Base-by-base conservation (phyloP, 2,888 invertebrate genomes). In the Platycnemis pennipes region DNA sequence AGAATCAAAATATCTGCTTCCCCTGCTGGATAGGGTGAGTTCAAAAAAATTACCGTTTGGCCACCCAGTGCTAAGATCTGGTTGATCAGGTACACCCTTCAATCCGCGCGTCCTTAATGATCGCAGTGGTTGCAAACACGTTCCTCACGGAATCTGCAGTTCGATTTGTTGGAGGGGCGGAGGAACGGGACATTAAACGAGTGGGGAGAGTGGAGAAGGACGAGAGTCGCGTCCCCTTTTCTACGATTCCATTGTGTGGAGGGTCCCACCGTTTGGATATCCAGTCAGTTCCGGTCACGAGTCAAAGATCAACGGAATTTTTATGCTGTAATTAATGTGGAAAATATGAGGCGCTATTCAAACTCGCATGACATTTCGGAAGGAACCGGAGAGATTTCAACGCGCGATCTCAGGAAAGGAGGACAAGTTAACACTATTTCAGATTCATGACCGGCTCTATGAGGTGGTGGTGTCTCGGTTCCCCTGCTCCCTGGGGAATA, bases 231-330 rank as follows among this genome's bases (percentile, higher is more conserved):
- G 77, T 77, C 77, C 77, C 77, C 77, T 37, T 37, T 77, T 77
- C 77, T 77, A 77, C 77, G 77, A 77, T 77, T 77, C 77, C 63
- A 44, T 91, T 91, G 91, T 91, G 56, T 37, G 2, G 63, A 26
- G n/a, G 31, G 45, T 44, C 63, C 63, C 63, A 42, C 91, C 63
- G 69, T 91, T 91, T 91, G 91, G 63, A 91, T 91, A 91, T 63
- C 63, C 91, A 91, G 91, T 91, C 91, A 44, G 63, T 26, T 42
- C 44, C 63, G 56, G 91, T 91, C 91, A 44, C 91, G 91, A 91
- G 91, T 91, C 63, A 91, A 91, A 91, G 56, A 91, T 91, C 91
- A 91, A 91, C 91, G 91, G 91, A 42, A 91, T 91, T 91, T 77
- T 91, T 63, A 91, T 91, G 91, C 91, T 63, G 44, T 91, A 91